Base-by-base conservation (phyloP, 1,140 invertebrate genomes). In the Musca vetustissima region DNA sequence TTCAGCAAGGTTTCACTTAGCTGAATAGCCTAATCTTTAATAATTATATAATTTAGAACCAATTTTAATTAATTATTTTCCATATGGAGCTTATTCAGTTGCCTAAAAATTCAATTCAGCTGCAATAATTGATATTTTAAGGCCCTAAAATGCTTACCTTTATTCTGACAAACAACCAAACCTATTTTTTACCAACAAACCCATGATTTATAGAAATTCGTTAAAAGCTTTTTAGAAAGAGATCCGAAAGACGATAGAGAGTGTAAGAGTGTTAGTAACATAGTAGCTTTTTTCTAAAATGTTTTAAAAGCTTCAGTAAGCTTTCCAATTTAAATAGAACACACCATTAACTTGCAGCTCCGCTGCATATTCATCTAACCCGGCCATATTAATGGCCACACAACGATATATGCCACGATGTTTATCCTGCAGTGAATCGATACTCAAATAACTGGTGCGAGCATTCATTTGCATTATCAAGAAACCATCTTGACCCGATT, bases 391-490 rank as follows among this genome's bases (percentile, higher is more conserved):
- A 65, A 84, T 73, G 50, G 88, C 87, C 74, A 88, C 73, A 70
- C 91, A 92, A 49, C 88, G 89, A 74, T 91, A 92, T 67, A 85
- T 85, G 25, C 90, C 90, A 19, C 86, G 82, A 75, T 89, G 87
- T 53, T 79, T 83, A 2, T 86, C 86, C 71, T 85, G 84, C 9
- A 89, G 84, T 1, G 85, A 83, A 67, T 89, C 87, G 70, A 90
- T 88, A 72, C 82, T 87, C 21, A 91, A 76, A 22, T 87, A 79
- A 71, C 85, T 89, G 32, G 87, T 86, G 11, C 87, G 83, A 57
- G 83, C 83, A 69, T 86, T 87, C 21, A 86, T 79, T 73, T 83
- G 83, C 22, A 83, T 76, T 43, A 88, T 84, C 15, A 77, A 74
- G 64, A 88, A 85, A 55, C 84, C 86, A 68, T 81, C 68, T 49